A percentile compares a stretch with the other conserved stretches of the same genome.
Conservation (phyloP, 2,113 vertebrate genomes). For the Agapornis roseicollis region DNA sequence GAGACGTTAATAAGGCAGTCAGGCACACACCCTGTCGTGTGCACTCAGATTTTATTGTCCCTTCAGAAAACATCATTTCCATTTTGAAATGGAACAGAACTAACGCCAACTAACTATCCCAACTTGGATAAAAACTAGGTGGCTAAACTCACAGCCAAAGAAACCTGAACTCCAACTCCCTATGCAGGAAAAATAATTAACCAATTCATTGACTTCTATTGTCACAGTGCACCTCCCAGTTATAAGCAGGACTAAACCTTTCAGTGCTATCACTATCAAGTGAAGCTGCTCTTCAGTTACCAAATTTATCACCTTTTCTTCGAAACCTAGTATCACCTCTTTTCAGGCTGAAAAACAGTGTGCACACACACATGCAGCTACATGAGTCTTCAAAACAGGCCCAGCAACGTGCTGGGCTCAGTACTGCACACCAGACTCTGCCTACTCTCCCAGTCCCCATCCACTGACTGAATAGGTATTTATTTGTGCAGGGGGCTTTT, state of each 20-base stretch:
- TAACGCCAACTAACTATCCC: background rate
- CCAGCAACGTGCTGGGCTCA: background rate
- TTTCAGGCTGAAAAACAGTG: background rate
- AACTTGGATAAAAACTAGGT: background rate
- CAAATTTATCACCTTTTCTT: background rate
- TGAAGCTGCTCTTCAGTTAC: background rate
- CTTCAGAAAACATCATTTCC: background rate
- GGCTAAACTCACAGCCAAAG: background rate
- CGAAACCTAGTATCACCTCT: background rate
- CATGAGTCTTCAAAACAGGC: background rate
- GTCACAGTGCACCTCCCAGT: too few relatives aligned
- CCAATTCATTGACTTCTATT: background rate
- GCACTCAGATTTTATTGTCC: slow-evolving; percentile 42
- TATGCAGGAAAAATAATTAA: background rate
- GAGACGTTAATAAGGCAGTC: slow-evolving; percentile 36
- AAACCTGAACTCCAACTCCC: background rate
- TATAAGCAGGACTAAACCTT: background rate
- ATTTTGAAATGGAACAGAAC: background rate
- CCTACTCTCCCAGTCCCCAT: background rate
- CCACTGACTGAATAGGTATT: background rate
- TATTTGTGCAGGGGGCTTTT: background rate
- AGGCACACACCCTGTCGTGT: slow-evolving; percentile 50
- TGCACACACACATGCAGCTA: accelerated
- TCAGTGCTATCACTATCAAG: accelerated
- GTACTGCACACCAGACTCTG: background rate